phyloP scores from a whole-genome alignment of 2,888 invertebrate genomes.

The Leucoma salicis region DNA sequence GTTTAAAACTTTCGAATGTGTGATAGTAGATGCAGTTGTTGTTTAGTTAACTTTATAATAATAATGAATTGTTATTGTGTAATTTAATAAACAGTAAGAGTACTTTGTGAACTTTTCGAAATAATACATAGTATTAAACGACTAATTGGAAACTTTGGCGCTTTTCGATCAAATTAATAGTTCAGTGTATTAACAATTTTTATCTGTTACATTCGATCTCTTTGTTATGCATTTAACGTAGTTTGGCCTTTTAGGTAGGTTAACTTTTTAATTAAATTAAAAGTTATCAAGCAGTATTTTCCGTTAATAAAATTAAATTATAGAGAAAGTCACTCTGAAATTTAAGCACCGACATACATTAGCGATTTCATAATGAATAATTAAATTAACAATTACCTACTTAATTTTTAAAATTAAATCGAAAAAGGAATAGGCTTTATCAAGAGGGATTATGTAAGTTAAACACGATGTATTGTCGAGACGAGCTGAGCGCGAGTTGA shows the following conservation, averaged over 20 bases:
- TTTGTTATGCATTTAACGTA: conserved; percentile 76
- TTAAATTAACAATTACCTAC: conserved; percentile 42
- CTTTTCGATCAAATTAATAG: conserved; percentile 65
- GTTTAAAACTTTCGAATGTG: conserved; percentile 83
- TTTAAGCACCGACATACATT: conserved; percentile 71
- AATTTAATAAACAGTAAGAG: conserved; percentile 75
- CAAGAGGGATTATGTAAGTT: no score
- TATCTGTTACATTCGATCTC: conserved; percentile 60
- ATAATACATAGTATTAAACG: conserved; percentile 52
- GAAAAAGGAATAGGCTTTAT: no score
- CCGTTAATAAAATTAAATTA: conserved; percentile 56
- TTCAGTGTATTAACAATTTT: conserved; percentile 49
- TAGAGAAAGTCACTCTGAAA: conserved; percentile 55
- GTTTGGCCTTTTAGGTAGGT: conserved; percentile 79
- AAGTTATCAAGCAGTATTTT: conserved; percentile 62
- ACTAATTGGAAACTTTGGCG: conserved; percentile 53
- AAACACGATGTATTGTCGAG: conserved; percentile 38
- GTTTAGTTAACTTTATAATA: conserved; percentile 80
- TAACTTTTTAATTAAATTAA: conserved; percentile 77
- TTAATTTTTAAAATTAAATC: neutral
- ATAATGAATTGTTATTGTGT: conserved; percentile 80
- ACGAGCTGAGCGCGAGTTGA: conserved; percentile 36
- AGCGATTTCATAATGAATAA: conserved; percentile 58
- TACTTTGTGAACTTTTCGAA: conserved; percentile 64
- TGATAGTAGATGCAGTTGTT: conserved; percentile 83